phyloP scores from a whole-genome alignment of 2,797 vertebrate species.

The Anisognathus igniventris region DNA sequence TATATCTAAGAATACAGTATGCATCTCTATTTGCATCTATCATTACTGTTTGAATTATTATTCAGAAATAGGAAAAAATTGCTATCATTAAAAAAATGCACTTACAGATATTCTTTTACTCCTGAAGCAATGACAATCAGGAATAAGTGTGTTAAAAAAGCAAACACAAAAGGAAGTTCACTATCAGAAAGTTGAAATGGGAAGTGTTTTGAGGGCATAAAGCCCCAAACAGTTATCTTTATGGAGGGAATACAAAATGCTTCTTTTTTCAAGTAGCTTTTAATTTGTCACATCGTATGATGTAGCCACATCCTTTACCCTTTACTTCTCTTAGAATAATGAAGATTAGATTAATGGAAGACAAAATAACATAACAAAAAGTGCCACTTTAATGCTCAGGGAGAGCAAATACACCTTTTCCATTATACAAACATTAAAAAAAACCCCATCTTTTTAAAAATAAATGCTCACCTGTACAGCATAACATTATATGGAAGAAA shows the following conservation, averaged over 20 bases:
- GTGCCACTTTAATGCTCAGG: background rate
- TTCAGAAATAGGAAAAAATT: background rate
- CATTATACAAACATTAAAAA: background rate
- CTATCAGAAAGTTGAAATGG: background rate
- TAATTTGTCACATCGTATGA: background rate
- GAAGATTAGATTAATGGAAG: background rate
- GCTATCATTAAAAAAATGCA: background rate
- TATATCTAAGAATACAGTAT: background rate
- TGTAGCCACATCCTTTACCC: rapidly evolving
- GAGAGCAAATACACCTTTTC: background rate
- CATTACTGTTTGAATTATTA: background rate
- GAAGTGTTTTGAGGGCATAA: background rate
- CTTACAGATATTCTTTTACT: background rate
- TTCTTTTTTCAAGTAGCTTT: background rate
- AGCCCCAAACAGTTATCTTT: background rate
- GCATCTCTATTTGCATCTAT: background rate
- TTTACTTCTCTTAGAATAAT: background rate
- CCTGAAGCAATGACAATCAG: background rate
- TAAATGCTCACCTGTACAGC: constrained; percentile 87
- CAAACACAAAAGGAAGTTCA: background rate
- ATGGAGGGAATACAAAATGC: background rate
- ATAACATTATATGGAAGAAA: constrained; percentile 98
- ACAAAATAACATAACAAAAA: background rate
- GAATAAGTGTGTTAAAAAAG: background rate
- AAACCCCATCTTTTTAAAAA: background rate